A percentile compares a stretch with the other conserved stretches of the same genome.
Evolutionary conservation across 2,113 vertebrate genomes (phyloP).

Genomic region (Menura novaehollandiae): DNA sequence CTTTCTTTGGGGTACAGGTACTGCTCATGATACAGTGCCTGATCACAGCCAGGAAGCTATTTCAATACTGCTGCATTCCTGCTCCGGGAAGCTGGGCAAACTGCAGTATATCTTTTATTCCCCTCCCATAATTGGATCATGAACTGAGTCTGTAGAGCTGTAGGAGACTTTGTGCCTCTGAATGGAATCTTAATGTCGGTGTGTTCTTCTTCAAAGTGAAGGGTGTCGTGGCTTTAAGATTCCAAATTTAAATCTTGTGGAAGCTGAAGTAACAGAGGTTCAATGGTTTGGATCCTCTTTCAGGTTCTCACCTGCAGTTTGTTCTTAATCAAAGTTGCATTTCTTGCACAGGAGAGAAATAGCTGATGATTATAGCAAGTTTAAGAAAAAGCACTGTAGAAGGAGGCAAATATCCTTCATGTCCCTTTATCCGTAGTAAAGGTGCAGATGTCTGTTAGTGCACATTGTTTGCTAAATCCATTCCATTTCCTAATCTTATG

Average conservation of each 20-base stretch:
- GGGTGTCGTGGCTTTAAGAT: background rate
- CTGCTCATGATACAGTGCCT: background rate
- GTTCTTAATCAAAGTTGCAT: background rate
- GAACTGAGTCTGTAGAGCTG: background rate
- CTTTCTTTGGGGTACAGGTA: background rate
- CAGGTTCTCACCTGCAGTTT: background rate
- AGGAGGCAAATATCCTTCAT: background rate
- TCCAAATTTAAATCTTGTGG: background rate
- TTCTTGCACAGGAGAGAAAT: background rate
- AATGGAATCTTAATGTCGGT: background rate
- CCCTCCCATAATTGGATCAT: fast-evolving
- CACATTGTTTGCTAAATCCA: background rate
- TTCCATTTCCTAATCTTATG: background rate
- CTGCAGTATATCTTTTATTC: background rate
- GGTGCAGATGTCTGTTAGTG: background rate
- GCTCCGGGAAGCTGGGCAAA: background rate
- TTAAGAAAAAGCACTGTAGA: background rate
- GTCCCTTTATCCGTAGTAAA: background rate
- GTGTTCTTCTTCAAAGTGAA: background rate
- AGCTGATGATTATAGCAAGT: background rate
- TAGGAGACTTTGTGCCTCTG: background rate
- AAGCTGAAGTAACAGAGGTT: background rate
- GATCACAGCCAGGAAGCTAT: background rate
- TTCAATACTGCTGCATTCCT: background rate
- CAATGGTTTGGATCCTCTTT: background rate